Base-by-base conservation (phyloP, 2,797 vertebrate genomes). In the Rhynchonycteris naso region DNA sequence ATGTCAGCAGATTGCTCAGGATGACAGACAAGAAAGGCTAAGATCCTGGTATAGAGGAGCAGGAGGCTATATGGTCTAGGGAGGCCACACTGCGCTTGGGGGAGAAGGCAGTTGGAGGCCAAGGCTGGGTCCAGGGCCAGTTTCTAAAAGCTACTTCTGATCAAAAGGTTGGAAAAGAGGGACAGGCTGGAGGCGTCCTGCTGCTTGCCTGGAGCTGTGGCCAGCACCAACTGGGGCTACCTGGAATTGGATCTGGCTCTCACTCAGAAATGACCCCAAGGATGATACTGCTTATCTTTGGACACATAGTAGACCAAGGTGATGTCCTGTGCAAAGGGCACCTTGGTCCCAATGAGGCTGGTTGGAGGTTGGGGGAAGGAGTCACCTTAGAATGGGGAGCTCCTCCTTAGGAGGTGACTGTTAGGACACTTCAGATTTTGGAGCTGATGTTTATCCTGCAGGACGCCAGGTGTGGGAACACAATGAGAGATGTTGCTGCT, bases 361-460 rank as follows among this genome's bases (percentile, higher is more conserved):
- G 4, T 11, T 2, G 1, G 3, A 61, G 21, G 38, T 21, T 14
- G 14, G 14, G 9, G 47, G 83, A 11, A 30, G 19, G 38, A 13
- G 71, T 33, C n/a, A 13, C 33, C 5, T 28, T 14, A 4, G 52
- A n/a, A 7, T 26, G 61, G 38, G 33, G 56, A 30, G 15, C 15
- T 33, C 26, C 61, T 52, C 16, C 58, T 61, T 5, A 5, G 15
- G 43, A 33, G 11, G 11, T 0, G 3, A n/a, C 21, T 8, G 1
- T 50, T 11, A 63, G 38, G 61, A 15, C 33, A 47, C 7, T 68
- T 71, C 14, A 54, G 69, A 69, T 28, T 4, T 75, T 5, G 9
- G 71, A 63, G 61, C 54, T 22, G 52, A 71, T 7, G 33, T 5
- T 71, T 71, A 13, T 59, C 54, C 69, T 81, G 28, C 30, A 28